Evolutionary conservation across 2,888 invertebrate species (phyloP), one percentile per base, ranked within the genome.

Genomic region (Apeira syringaria): DNA sequence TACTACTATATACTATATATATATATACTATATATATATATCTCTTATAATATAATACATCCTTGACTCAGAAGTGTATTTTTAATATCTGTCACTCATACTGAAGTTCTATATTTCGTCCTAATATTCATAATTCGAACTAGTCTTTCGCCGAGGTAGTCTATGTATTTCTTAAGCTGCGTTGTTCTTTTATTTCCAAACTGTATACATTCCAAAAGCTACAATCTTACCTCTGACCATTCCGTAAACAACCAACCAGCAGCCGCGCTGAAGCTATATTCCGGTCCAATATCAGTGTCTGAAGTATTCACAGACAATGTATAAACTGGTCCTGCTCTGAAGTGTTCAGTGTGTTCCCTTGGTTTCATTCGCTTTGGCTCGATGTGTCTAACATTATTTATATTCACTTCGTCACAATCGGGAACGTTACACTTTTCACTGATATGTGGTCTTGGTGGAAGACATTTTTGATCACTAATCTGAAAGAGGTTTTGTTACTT

Each of bases 161-260:
- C n/a, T n/a, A n/a, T n/a, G n/a, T n/a, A n/a, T n/a, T n/a, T n/a
- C n/a, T n/a, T n/a, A n/a, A n/a, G n/a, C n/a, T n/a, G n/a, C n/a
- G n/a, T n/a, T n/a, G n/a, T n/a, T n/a, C n/a, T n/a, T n/a, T n/a
- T n/a, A n/a, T n/a, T n/a, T n/a, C n/a, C n/a, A n/a, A n/a, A n/a
- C n/a, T n/a, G n/a, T n/a, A n/a, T n/a, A n/a, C n/a, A n/a, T n/a
- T 37, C 10, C 7, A 30, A 29, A 9, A 9, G 8, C 3, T 18
- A 10, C n/a, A 3, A 12, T 13, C 72, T 56, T 64, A 92, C 92
- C 80, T 92, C 89, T 5, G 91, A 89, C 92, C 92, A 92, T 7
- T 91, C 91, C 0, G 92, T 91, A 41, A 81, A 90, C 32, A 92
- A 87, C 92, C 92, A 92, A 20, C 91, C 83, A 27, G 76, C 75